Conservation (phyloP, 2,113 vertebrate species). For the Solea solea region DNA sequence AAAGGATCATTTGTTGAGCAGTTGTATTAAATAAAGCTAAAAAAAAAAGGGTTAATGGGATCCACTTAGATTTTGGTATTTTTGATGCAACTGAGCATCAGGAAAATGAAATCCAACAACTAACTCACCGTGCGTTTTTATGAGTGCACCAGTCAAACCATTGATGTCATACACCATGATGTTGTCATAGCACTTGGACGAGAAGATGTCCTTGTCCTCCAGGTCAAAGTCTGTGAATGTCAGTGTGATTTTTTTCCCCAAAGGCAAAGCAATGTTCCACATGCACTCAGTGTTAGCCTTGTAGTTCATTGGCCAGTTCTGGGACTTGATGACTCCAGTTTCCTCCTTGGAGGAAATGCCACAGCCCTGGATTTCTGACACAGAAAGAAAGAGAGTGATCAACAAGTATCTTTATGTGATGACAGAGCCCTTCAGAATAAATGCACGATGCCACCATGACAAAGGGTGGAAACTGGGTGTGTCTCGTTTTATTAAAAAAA, state of each 20-base stretch:
- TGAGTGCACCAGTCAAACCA: constrained; percentile 11
- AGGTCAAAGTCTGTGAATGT: constrained; percentile 82
- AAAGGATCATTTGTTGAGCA: constrained; percentile 5
- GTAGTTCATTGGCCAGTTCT: constrained; percentile 82
- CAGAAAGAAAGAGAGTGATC: not conserved
- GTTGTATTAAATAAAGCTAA: too few relatives aligned
- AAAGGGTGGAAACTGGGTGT: not conserved
- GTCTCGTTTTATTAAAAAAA: not conserved
- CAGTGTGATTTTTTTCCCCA: constrained; percentile 68
- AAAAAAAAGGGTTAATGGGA: too few relatives aligned
- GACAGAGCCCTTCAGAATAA: not conserved
- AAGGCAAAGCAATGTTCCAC: constrained; percentile 74
- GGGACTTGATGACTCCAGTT: constrained; percentile 78
- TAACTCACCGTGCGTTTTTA: constrained; percentile 65
- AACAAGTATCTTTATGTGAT: not conserved
- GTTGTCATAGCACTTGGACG: constrained; percentile 68
- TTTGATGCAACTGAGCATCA: not conserved
- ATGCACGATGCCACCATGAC: not conserved
- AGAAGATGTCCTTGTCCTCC: constrained; percentile 63
- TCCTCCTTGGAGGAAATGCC: constrained; percentile 69
- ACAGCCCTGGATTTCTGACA: constrained; percentile 81
- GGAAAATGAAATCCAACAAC: too few relatives aligned
- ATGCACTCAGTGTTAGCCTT: constrained; percentile 75
- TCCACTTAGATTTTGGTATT: not conserved
- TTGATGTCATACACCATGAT: constrained; percentile 71